Evolutionary conservation across 1,140 invertebrate species (phyloP), one percentile per base, ranked within the genome.

Genomic region (Harpegnathos saltator): DNA sequence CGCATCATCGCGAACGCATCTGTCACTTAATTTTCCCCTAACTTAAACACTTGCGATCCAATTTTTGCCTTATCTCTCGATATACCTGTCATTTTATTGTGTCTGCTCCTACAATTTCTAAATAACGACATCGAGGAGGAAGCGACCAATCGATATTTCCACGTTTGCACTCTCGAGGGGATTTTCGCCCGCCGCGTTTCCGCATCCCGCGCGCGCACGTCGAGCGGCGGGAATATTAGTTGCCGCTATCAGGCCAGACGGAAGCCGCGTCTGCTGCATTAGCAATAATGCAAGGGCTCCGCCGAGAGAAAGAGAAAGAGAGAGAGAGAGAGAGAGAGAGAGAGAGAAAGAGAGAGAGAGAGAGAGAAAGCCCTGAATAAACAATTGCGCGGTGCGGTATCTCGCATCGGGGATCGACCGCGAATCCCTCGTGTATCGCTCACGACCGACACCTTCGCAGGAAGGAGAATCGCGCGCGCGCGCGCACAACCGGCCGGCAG

Each of bases 291-390:
- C 50, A 38, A 77, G 63, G 62, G 56, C 22, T 61, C 15, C 44
- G 44, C 59, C 44, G 15, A n/a, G 38, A n/a, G n/a, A n/a, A n/a
- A n/a, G n/a, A n/a, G n/a, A n/a, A n/a, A n/a, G n/a, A n/a, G n/a
- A n/a, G n/a, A 56, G 19, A n/a, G 75, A 44, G 65, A 80, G 38
- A 56, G 19, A n/a, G 75, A 44, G 65, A 80, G 38, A 56, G 19
- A n/a, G 75, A 44, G 65, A 80, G 38, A n/a, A n/a, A n/a, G n/a
- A n/a, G n/a, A n/a, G n/a, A 56, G 19, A n/a, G 75, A 44, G 65
- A 80, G 38, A 56, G 19, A n/a, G 75, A 44, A 52, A 80, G 38
- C 44, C 75, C 75, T 80, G 75, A 80, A 80, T 80, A 71, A 80
- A 80, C 75, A 80, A 80, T 80, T 44, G 75, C 29, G 44, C 75